Conservation (phyloP, 2,797 vertebrate species). For the Ctenochaetus hawaiiensis region DNA sequence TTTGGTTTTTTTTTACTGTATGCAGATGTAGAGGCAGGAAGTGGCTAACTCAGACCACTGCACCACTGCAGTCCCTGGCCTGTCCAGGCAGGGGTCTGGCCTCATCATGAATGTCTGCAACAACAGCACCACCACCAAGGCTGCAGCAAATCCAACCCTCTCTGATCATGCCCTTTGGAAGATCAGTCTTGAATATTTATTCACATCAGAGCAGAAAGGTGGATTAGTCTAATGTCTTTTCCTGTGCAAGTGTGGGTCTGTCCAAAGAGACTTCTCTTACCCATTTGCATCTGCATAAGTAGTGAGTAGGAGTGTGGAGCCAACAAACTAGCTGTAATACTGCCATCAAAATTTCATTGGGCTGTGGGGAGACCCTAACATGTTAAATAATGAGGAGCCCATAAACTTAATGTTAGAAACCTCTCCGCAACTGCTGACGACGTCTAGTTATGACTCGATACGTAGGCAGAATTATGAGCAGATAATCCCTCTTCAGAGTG, state of each 20-base stretch:
- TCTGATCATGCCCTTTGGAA: conserved; percentile 33
- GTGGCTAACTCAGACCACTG: conserved; percentile 59
- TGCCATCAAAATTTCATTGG: conserved; percentile 78
- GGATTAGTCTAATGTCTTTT: conserved; percentile 43
- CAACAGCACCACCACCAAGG: conserved; percentile 34
- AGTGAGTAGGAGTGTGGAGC: conserved; percentile 66
- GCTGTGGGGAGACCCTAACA: conserved; percentile 78
- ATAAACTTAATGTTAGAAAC: conserved; percentile 79
- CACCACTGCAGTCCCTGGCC: conserved; percentile 72
- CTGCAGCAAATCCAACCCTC: conserved; percentile 32
- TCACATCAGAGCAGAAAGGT: conserved; percentile 48
- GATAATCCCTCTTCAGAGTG: conserved; percentile 58
- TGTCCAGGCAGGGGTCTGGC: conserved; percentile 37
- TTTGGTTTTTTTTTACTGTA: conserved; percentile 90
- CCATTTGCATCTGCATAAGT: conserved; percentile 60
- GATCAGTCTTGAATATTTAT: conserved; percentile 34
- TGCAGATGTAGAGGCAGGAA: conserved; percentile 84
- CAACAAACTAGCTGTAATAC: conserved; percentile 71
- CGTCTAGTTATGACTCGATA: conserved; percentile 69
- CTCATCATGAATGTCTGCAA: conserved; percentile 42
- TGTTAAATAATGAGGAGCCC: conserved; percentile 81
- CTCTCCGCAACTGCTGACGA: conserved; percentile 72
- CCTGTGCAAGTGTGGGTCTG: conserved; percentile 35
- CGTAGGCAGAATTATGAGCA: conserved; percentile 67
- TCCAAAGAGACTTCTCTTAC: conserved; percentile 56